Base-by-base conservation (phyloP, 2,888 invertebrate species). In the Anoncus sp. region DNA sequence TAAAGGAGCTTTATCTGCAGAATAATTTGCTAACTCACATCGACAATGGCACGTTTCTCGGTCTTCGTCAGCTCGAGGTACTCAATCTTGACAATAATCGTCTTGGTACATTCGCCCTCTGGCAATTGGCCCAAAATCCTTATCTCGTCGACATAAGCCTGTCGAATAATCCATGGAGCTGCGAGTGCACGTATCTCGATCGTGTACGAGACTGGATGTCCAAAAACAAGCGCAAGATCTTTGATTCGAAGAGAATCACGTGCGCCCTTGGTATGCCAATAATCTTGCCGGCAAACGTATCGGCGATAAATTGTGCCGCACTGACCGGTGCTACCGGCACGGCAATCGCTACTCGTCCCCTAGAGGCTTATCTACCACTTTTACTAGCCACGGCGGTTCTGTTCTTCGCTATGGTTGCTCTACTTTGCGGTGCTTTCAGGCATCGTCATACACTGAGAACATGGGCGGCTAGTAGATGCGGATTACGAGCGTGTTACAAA, bases 101-200 rank as follows among this genome's bases (percentile, higher is more conserved):
- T 80, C 93, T 98, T 88, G 93, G 94, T 86, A 94, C 95, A 81
- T 97, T 97, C 88, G 95, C 96, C 84, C 96, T 97, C 84, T 97
- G 97, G 97, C 96, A 96, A 90, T 94, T 98, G 88, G 93, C 94
- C 77, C 92, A 94, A 86, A 97, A 97, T 92, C 96, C 97, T 22
- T 97, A 97, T 92, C 93, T 98, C 87, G 96, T 96, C n/a, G 96
- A 96, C 91, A 95, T 98, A 85, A 95, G 95, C 69, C 93, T 98
- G 81, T 94, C 96, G 73, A 95, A 95, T 85, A 98, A 98, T 91
- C 95, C 96, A 62, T 98, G 98, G 98, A 96, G 96, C 81, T 98
- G 98, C 92, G 97, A 97, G 89, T 98, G 98, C 92, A 94, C 94
- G 85, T 97, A 96, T 91, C 92, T 97, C 86, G 94, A 95, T 84